These are phyloP conservation scores for Micronisus gabar DNA, from an alignment of 2,113 vertebrate genomes.

Conservation along the genomic window DNA sequence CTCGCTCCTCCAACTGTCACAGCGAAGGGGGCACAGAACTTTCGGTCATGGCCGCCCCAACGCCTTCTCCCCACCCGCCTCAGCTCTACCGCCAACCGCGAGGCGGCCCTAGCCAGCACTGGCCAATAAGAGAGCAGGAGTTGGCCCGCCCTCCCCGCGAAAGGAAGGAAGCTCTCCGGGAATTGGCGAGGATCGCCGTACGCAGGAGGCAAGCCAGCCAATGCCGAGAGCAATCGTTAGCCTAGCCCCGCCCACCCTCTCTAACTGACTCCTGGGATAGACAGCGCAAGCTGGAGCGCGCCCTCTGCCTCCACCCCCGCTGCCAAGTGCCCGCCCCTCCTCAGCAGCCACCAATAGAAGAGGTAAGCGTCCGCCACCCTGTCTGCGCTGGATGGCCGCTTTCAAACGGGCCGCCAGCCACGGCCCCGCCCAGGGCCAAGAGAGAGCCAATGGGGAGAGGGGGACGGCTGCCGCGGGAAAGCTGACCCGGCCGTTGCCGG, in stretches of 20 bases:
- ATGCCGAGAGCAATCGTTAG: fast-evolving
- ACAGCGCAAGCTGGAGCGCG: fast-evolving
- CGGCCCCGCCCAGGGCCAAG: fast-evolving
- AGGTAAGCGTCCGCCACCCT: fast-evolving
- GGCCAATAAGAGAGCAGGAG: not conserved
- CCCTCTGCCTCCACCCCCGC: fast-evolving
- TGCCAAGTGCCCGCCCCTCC: not conserved
- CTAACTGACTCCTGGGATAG: not conserved
- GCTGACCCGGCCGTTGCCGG: fast-evolving
- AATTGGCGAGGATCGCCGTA: not conserved
- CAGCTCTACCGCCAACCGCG: not conserved
- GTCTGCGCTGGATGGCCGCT: not conserved
- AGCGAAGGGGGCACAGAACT: fast-evolving
- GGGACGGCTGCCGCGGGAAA: not conserved
- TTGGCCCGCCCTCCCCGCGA: fast-evolving
- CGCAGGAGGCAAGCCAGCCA: not conserved
- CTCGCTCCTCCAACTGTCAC: not conserved
- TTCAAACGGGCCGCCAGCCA: not conserved
- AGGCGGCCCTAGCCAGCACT: fast-evolving
- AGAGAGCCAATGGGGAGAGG: not conserved
- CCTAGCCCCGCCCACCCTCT: fast-evolving
- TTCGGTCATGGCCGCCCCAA: not conserved
- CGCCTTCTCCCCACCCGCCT: not conserved
- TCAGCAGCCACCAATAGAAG: not conserved
- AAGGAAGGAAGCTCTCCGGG: not conserved